Evolutionary conservation across 2,888 invertebrate species (phyloP), one percentile per base, ranked within the genome.

Genomic region (Resseliella maxima): DNA sequence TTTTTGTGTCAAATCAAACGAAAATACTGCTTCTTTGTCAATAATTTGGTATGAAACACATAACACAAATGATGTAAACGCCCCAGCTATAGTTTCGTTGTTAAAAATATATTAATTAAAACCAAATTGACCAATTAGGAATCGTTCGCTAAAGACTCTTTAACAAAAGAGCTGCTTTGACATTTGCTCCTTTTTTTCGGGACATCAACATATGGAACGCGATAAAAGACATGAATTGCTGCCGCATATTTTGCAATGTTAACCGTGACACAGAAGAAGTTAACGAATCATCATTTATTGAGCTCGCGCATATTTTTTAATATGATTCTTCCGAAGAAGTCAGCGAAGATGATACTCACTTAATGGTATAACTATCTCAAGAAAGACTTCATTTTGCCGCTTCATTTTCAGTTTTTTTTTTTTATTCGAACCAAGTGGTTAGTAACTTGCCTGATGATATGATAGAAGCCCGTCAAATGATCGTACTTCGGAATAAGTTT

Each of bases 101-200:
- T 72, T 72, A 72, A 72, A 72, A 72, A 31, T 72, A 72, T 72
- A 72, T 72, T 72, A 72, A 72, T 72, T 72, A 72, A 72, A 72
- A 72, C 31, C 72, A 72, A 72, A 72, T 72, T 72, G 72, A 72
- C 72, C 72, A 72, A 72, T 72, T 72, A 72, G 72, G 72, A 72
- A 72, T 72, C 72, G 72, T 72, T 72, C 31, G 72, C 72, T 72
- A 72, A 72, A n/a, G n/a, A n/a, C n/a, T n/a, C n/a, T n/a, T n/a
- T n/a, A n/a, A n/a, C n/a, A n/a, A n/a, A n/a, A 72, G 72, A 72
- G 72, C 31, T 72, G 72, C 72, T 31, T 72, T 72, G 72, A 72
- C 72, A 72, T 72, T 72, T 15, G 31, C 31, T 27, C 72, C 27
- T 31, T 15, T 72, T 72, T 72, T 59, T 59, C 27, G 3, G 6